Conservation (phyloP, 1,140 invertebrate genomes). For the Magallana gigas region DNA sequence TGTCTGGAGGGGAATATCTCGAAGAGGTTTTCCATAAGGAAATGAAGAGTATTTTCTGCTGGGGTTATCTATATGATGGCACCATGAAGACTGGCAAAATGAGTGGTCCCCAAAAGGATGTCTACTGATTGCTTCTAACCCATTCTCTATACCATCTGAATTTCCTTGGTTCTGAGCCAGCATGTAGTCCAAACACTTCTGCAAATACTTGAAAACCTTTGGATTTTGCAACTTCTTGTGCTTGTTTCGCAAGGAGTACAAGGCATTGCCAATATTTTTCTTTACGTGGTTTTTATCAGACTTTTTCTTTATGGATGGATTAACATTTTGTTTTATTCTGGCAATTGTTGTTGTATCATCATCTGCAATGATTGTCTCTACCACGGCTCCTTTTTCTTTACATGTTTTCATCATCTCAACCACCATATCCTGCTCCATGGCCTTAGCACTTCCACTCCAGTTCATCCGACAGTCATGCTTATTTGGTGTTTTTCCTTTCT, state of each 20-base stretch:
- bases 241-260: conserved; percentile 9
- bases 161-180: conserved; percentile 21
- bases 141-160: neutral
- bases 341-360: conserved; percentile 18
- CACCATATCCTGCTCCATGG: too few species aligned
- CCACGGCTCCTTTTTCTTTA: too few species aligned
- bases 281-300: conserved; percentile 47
- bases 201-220: conserved; percentile 23
- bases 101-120: conserved; percentile 43
- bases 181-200: conserved; percentile 35
- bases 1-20: neutral
- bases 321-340: conserved; percentile 29
- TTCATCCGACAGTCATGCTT: neutral
- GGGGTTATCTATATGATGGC: neutral
- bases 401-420: too few species aligned
- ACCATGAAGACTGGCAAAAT: conserved; percentile 6
- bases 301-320: conserved; percentile 41
- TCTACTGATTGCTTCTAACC: too few species aligned
- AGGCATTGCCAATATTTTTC: conserved; percentile 32
- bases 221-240: neutral
- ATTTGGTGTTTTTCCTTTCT: neutral
- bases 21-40: conserved; percentile 7
- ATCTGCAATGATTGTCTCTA: too few species aligned
- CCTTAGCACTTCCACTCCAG: neutral
- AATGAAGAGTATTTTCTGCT: neutral